Conservation (phyloP, 2,797 vertebrate genomes). For the Argentina silus region DNA sequence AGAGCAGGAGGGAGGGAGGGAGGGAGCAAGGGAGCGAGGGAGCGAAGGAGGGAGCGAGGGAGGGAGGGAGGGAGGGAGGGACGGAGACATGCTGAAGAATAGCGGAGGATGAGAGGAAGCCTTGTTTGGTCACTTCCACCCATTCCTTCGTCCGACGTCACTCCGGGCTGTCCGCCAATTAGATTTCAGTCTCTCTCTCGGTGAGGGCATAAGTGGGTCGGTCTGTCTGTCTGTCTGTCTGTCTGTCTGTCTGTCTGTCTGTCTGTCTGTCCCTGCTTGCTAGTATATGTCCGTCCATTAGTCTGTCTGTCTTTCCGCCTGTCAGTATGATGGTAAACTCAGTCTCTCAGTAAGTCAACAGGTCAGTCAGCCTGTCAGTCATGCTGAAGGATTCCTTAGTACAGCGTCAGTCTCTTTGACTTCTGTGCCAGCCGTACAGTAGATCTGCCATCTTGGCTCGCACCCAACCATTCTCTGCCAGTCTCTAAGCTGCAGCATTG, state of each 20-base stretch:
- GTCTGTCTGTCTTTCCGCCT: background rate
- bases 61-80: background rate
- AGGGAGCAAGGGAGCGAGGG: background rate
- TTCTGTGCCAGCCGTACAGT: conserved; percentile 60
- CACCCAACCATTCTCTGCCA: conserved; percentile 54
- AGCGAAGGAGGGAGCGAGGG: background rate
- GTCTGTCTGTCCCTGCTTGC: conserved; percentile 20
- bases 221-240: background rate
- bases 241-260: conserved; percentile 28
- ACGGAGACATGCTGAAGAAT: background rate
- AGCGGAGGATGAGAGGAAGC: background rate
- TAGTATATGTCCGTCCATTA: conserved; percentile 34
- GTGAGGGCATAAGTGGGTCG: background rate
- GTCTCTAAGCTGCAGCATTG: conserved; percentile 46
- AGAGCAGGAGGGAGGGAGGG: background rate
- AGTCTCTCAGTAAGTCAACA: too few relatives aligned
- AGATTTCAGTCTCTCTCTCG: background rate
- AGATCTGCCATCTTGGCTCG: conserved; percentile 48
- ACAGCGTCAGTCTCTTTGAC: conserved; percentile 62
- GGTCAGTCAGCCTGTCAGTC: conserved; percentile 46
- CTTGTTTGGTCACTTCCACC: conserved; percentile 46
- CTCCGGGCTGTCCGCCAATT: conserved; percentile 2
- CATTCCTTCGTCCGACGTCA: background rate
- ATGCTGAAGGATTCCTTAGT: too few relatives aligned
- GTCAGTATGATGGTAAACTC: too few relatives aligned